A percentile compares a stretch with the other conserved stretches of the same genome.
These are phyloP conservation scores for Vombatus ursinus DNA, from an alignment of 2,113 vertebrate genomes.

Conservation along the genomic window DNA sequence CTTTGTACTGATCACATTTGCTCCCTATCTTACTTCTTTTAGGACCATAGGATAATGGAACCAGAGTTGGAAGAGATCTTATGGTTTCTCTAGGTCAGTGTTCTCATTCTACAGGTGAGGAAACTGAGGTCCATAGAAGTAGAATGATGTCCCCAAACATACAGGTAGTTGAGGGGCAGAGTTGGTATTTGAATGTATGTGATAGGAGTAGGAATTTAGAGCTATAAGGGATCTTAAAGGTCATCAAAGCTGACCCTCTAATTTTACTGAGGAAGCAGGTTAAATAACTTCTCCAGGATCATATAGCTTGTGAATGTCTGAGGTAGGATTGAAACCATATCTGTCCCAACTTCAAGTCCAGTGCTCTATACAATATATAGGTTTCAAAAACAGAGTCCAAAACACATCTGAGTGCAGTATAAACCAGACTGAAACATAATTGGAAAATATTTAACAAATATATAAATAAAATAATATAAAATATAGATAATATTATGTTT, in stretches of 20 bases:
- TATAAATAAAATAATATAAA: background rate
- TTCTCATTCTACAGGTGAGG: too few species aligned
- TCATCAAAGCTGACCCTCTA: too few species aligned
- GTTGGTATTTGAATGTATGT: background rate
- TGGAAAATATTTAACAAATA: background rate
- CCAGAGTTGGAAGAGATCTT: background rate
- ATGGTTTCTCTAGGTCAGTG: background rate
- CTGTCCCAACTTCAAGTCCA: background rate
- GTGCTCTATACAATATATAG: background rate
- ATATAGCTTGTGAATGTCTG: background rate
- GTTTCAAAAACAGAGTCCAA: background rate
- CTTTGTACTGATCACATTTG: background rate
- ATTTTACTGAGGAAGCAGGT: too few species aligned
- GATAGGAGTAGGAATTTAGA: background rate
- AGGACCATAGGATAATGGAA: background rate
- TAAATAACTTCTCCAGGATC: background rate
- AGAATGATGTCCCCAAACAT: background rate
- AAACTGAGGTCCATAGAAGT: background rate
- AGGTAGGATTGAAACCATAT: background rate
- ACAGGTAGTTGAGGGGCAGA: background rate
- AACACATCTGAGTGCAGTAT: background rate
- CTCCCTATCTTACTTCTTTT: background rate
- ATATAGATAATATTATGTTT: background rate
- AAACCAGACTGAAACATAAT: background rate
- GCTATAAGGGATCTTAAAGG: background rate